Conservation (phyloP, 2,113 vertebrate genomes). For the Hepsetus odoe region DNA sequence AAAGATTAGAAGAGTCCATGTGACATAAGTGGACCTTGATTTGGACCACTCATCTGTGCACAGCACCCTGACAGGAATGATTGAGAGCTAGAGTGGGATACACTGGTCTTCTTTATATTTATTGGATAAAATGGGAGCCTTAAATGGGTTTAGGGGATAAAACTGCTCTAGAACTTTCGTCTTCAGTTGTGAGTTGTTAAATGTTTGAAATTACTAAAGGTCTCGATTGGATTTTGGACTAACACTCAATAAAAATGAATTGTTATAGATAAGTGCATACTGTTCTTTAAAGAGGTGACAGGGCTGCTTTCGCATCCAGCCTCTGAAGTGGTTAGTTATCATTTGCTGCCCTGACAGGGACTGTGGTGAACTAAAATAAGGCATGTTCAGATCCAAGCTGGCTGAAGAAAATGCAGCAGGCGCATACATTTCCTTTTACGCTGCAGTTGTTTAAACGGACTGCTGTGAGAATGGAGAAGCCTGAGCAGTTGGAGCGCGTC, state of each 20-base stretch:
- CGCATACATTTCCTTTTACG: slow-evolving; percentile 81
- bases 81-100: no score
- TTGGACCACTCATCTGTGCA: no score
- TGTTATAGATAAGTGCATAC: background rate
- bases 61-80: no score
- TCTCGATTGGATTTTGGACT: no score
- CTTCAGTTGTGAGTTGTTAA: no score
- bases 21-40: no score
- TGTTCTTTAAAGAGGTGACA: background rate
- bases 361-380: slow-evolving; percentile 19
- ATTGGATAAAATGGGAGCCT: no score
- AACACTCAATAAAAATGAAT: background rate
- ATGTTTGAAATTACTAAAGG: no score
- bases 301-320: slow-evolving; percentile 8
- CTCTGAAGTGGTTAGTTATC: background rate
- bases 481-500: slow-evolving; percentile 65
- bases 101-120: no score
- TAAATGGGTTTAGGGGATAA: no score
- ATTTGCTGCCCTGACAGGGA: slow-evolving; percentile 12
- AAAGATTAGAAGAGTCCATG: no score
- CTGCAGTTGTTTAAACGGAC: slow-evolving; percentile 72
- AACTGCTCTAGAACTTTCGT: no score
- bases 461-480: slow-evolving; percentile 65
- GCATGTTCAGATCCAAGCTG: slow-evolving; percentile 25
- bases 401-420: slow-evolving; percentile 43